Evolutionary conservation across 2,888 invertebrate genomes (phyloP), one percentile per base, ranked within the genome.

Genomic region (Dendrolimus pini): DNA sequence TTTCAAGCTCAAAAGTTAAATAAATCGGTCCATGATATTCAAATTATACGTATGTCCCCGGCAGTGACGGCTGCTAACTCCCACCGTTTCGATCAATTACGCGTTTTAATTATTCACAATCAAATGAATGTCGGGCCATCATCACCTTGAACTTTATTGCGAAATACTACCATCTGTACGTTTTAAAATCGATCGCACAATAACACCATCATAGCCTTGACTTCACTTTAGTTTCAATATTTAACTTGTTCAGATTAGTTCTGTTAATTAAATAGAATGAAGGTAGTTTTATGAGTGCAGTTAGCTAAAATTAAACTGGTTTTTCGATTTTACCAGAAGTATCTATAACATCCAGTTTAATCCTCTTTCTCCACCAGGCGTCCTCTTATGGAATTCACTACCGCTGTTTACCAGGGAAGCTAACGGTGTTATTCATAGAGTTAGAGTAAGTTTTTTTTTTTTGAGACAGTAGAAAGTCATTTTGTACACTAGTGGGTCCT

Each of bases 61-160:
- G 12, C 47, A 47, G 6, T 0, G 57, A 56, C 82, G 74, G 78
- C 77, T 84, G 84, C 65, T 61, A 41, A 59, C 65, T 83, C 82
- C 74, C 86, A 83, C 82, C 82, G 67, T 65, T 65, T 61, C 64
- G 63, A 69, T 70, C 77, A 80, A 83, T 83, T 83, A 82, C 64
- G 56, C 59, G 61, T 59, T 67, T 85, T 60, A 81, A 85, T 81
- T 78, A 85, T 86, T 81, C 72, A 86, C 64, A 65, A 65, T 63
- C 61, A 61, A 68, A 70, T 62, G 67, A 74, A 74, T 72, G 74
- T 68, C 66, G 67, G 57, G 57, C 54, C 57, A 30, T 61, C n/a
- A 55, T 52, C 54, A 62, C 82, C 82, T 81, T 85, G 82, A 84
- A 82, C 78, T 81, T 78, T 72, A 64, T 80, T 56, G 80, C 79